Conservation (phyloP, 2,113 vertebrate species). For the Cottus gobio region DNA sequence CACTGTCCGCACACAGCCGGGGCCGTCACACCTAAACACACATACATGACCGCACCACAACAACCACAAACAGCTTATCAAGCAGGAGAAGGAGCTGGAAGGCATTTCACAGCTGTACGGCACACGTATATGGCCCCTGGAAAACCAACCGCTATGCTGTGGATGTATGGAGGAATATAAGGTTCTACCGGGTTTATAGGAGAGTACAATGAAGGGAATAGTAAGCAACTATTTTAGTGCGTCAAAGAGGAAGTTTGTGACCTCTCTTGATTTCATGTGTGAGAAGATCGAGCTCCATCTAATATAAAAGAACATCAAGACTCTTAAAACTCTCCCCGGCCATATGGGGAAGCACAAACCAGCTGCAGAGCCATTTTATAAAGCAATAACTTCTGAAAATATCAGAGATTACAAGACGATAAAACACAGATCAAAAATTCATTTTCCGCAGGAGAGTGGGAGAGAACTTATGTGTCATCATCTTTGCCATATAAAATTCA, state of each 20-base stretch:
- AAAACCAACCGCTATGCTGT: slow-evolving; percentile 26
- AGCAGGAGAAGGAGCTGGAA: slow-evolving; percentile 8
- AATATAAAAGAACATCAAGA: slow-evolving; percentile 50
- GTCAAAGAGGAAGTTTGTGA: slow-evolving; percentile 15
- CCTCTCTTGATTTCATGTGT: slow-evolving; percentile 38
- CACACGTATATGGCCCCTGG: slow-evolving; percentile 8
- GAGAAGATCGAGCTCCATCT: slow-evolving; percentile 25
- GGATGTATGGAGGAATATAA: slow-evolving; percentile 12
- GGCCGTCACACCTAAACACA: slow-evolving; percentile 37
- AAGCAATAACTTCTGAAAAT: slow-evolving; percentile 68
- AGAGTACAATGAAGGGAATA: slow-evolving; percentile 2
- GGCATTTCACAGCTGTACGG: slow-evolving; percentile 18
- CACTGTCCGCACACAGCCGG: slow-evolving; percentile 38
- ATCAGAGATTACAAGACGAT: slow-evolving; percentile 68
- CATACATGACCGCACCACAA: slow-evolving; percentile 32
- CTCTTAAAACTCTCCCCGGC: slow-evolving; percentile 50
- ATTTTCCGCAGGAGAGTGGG: slow-evolving; percentile 48
- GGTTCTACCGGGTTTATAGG: slow-evolving; percentile 2
- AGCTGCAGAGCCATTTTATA: slow-evolving; percentile 66
- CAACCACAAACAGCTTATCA: slow-evolving; percentile 34
- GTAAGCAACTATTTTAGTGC: neutral
- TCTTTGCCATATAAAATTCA: slow-evolving; percentile 57
- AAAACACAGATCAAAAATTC: slow-evolving; percentile 68
- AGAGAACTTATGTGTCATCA: slow-evolving; percentile 64
- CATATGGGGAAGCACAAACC: slow-evolving; percentile 55